A percentile compares a stretch with the other conserved stretches of the same genome.
These are phyloP conservation scores for Sebastiscus tertius DNA, from an alignment of 2,797 vertebrate species.

Conservation along the genomic window DNA sequence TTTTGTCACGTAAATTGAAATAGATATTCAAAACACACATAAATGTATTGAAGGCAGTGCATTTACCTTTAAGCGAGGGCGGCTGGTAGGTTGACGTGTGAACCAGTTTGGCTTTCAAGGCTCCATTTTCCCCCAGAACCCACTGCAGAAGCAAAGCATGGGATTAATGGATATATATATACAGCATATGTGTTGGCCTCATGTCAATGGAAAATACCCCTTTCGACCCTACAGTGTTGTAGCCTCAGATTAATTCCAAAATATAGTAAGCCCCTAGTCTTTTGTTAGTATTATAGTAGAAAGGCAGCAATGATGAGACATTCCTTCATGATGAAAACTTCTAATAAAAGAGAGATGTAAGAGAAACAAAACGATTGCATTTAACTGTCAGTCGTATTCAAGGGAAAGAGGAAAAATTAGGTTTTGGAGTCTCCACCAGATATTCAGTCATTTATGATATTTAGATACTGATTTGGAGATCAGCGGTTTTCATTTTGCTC, in stretches of 20 bases:
- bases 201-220: neutral
- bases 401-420: no score
- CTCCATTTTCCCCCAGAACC: conserved; percentile 87
- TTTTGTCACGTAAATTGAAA: conserved; percentile 9
- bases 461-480: no score
- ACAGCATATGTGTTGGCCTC: neutral
- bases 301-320: neutral
- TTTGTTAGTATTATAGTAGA: neutral
- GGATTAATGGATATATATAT: neutral
- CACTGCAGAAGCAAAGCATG: conserved; percentile 77
- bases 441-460: no score
- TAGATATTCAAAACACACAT: neutral
- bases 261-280: neutral
- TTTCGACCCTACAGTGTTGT: neutral
- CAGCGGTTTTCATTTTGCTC: no score
- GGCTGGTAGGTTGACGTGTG: conserved; percentile 89
- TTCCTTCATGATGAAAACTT: neutral
- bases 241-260: neutral
- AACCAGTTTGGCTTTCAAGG: conserved; percentile 87
- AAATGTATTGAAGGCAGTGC: neutral
- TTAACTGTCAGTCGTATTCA: neutral
- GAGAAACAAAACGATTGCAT: neutral
- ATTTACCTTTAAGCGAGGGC: conserved; percentile 92
- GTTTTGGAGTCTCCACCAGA: no score
- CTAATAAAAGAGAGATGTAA: neutral